Evolutionary conservation across 2,888 invertebrate genomes (phyloP).

Genomic region (Malachius bipustulatus): DNA sequence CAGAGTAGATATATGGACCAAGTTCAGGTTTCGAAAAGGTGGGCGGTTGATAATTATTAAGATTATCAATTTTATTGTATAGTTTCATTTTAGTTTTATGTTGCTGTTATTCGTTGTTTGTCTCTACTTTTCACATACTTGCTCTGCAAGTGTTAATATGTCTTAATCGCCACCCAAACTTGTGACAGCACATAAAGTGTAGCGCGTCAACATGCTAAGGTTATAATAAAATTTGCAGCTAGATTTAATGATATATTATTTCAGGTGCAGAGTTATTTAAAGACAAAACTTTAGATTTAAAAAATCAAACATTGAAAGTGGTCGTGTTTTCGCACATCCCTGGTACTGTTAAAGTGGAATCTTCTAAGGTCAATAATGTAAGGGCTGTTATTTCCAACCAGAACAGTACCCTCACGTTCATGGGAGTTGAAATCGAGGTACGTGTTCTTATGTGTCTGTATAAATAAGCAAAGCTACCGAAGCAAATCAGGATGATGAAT

Average conservation of each 20-base stretch:
- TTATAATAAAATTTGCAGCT: too few relatives aligned
- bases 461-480: neutral
- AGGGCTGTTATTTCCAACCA: slow-evolving; percentile 20
- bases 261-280: slow-evolving; percentile 37
- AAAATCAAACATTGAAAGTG: slow-evolving; percentile 47
- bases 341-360: slow-evolving; percentile 38
- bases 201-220: too few relatives aligned
- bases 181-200: too few relatives aligned
- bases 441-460: too few relatives aligned
- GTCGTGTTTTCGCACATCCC: slow-evolving; percentile 59
- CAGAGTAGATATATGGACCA: slow-evolving; percentile 56
- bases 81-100: neutral
- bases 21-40: slow-evolving; percentile 46
- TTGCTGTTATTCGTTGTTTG: too few relatives aligned
- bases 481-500: too few relatives aligned
- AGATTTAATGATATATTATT: too few relatives aligned
- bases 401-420: slow-evolving; percentile 27
- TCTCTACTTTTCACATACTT: too few relatives aligned
- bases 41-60: slow-evolving; percentile 7
- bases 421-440: slow-evolving; percentile 62
- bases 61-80: too few relatives aligned
- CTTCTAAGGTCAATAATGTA: slow-evolving; percentile 22
- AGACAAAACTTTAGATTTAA: slow-evolving; percentile 49
- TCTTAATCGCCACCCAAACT: too few relatives aligned
- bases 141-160: too few relatives aligned